phyloP scores from a whole-genome alignment of 2,888 invertebrate genomes.

The Ommatoiulus sabulosus region DNA sequence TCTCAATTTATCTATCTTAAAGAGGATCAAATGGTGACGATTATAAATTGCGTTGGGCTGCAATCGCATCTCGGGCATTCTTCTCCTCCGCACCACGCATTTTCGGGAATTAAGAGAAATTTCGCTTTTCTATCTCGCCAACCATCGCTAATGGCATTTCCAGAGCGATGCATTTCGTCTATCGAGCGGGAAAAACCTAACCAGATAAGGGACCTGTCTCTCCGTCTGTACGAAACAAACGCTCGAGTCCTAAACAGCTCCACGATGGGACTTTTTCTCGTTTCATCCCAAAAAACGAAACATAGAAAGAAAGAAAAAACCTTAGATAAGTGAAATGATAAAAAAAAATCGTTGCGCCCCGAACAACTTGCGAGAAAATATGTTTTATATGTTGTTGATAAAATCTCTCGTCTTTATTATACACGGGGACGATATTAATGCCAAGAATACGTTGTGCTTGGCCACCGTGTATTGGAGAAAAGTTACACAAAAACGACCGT shows the following conservation, averaged over 20 bases:
- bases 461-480: background rate
- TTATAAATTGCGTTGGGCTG: constrained; percentile 2
- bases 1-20: constrained; percentile 49
- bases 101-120: constrained; percentile 43
- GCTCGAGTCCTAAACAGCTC: background rate
- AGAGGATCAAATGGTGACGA: constrained; percentile 49
- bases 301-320: background rate
- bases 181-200: background rate
- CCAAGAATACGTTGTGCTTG: background rate
- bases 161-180: background rate
- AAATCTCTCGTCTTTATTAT: constrained; percentile 12
- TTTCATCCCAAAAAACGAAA: too few species aligned
- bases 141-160: constrained; percentile 11
- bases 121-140: constrained; percentile 7
- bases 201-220: constrained; percentile 2
- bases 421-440: background rate
- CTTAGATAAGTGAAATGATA: background rate
- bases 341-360: background rate
- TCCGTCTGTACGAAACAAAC: background rate
- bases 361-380: background rate
- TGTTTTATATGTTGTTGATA: background rate
- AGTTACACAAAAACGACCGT: background rate
- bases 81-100: background rate
- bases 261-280: background rate
- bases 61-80: constrained; percentile 33